Base-by-base conservation (phyloP, 2,113 vertebrate genomes). In the Mola mola region DNA sequence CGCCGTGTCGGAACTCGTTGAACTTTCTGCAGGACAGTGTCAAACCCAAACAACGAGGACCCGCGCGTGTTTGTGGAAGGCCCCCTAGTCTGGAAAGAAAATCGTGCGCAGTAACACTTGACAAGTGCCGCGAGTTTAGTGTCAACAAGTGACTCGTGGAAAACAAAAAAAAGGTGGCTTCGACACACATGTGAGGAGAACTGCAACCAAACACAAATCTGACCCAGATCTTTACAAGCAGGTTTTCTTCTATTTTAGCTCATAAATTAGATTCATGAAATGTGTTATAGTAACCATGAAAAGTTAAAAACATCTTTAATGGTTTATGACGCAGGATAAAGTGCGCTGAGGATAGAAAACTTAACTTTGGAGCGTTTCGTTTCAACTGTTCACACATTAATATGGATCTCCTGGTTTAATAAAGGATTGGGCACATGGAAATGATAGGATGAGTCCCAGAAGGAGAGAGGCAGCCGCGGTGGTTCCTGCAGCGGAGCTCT, bases 91-190 rank as follows among this genome's bases (percentile, higher is more conserved):
- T 29, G 34, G 10, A 56, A 49, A 49, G 22, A 74, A 53, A 72
- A 31, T 57, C 25, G 59, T 78, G 78, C 77, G 66, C 29, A 80
- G 82, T 82, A 76, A 82, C 73, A 82, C 63, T 49, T 29, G 11
- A 75, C 36, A 40, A 63, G 72, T 16, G 38, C 50, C 61, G 33
- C 29, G 2, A 21, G 83, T 83, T 84, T 79, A 67, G 56, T 75
- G 78, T 85, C 82, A 88, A 84, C 85, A 85, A 34, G 38, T 24
- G 41, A 53, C 78, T 79, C 60, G 64, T 69, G 58, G 56, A 52
- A 38, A 26, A 36, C 37, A 63, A 26, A 20, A 28, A 16, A 47
- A 26, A 22, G 7, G 13, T n/a, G n/a, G n/a, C n/a, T n/a, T n/a
- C n/a, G n/a, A n/a, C n/a, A n/a, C n/a, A n/a, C n/a, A n/a, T 9